A percentile compares a stretch with the other conserved stretches of the same genome.
Evolutionary conservation across 2,888 invertebrate species (phyloP).

Genomic region (Acrocera orbiculus): DNA sequence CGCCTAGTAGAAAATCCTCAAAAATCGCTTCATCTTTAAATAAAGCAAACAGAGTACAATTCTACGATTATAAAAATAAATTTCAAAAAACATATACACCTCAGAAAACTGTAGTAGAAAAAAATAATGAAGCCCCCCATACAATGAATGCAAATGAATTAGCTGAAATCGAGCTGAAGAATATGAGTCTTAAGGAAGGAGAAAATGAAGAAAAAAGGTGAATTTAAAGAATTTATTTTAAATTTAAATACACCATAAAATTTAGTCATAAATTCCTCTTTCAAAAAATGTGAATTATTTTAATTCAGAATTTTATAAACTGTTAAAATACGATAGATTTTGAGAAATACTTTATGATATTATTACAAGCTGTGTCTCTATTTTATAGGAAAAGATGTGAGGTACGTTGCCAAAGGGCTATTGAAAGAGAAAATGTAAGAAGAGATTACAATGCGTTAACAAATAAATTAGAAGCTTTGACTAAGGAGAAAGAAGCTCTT

Average conservation of each 20-base stretch:
- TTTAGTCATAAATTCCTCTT: too few species aligned
- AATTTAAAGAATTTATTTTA: constrained; percentile 17
- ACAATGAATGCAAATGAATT: constrained; percentile 22
- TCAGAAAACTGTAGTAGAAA: constrained; percentile 22
- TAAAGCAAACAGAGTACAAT: constrained; percentile 20
- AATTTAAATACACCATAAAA: too few species aligned
- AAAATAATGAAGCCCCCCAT: neutral
- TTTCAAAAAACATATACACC: constrained; percentile 26
- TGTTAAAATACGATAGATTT: too few species aligned
- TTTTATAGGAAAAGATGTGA: constrained; percentile 19
- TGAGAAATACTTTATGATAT: too few species aligned
- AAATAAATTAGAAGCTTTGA: constrained; percentile 32
- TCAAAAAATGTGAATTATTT: too few species aligned
- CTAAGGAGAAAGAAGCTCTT: constrained; percentile 21
- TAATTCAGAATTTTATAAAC: too few species aligned
- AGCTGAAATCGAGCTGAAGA: constrained; percentile 18
- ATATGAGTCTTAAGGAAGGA: neutral
- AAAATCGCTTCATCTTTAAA: constrained; percentile 1
- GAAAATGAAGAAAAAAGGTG: constrained; percentile 16
- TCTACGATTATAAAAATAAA: constrained; percentile 34
- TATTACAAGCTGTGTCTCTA: neutral
- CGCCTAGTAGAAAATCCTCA: neutral
- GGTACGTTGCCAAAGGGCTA: constrained; percentile 32
- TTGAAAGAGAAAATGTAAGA: constrained; percentile 34
- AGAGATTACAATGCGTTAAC: constrained; percentile 35